These are phyloP conservation scores for Megaceryle alcyon DNA, from an alignment of 2,797 vertebrate species.

Conservation along the genomic window DNA sequence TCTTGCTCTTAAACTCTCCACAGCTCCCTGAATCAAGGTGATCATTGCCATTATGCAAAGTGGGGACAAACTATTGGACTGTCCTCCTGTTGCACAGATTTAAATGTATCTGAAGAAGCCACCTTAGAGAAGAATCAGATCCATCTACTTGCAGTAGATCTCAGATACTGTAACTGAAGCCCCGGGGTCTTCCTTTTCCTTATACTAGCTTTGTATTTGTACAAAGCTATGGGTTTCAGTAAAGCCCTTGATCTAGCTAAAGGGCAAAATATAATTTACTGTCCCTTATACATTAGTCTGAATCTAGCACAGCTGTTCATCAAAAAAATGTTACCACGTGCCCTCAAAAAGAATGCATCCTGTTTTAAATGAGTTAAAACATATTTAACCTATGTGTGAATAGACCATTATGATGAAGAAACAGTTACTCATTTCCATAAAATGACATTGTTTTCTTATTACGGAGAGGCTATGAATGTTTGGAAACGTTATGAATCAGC, in stretches of 20 bases:
- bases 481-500: conserved; percentile 2
- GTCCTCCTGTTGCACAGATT: background rate
- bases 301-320: background rate
- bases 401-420: background rate
- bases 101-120: background rate
- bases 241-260: background rate
- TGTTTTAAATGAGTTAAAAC: conserved; percentile 3
- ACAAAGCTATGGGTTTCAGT: background rate
- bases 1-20: background rate
- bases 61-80: background rate
- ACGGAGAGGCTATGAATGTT: background rate
- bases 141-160: background rate
- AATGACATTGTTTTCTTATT: background rate
- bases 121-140: background rate
- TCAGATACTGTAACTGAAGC: background rate
- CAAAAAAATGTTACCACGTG: background rate
- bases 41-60: background rate
- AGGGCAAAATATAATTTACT: background rate
- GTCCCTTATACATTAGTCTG: background rate
- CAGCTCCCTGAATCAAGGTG: background rate
- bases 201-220: background rate
- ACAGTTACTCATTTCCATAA: background rate
- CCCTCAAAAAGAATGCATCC: background rate
- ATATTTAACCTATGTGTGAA: background rate
- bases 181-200: background rate